Conservation (phyloP, 2,888 invertebrate genomes). For the Pollenia amentaria region DNA sequence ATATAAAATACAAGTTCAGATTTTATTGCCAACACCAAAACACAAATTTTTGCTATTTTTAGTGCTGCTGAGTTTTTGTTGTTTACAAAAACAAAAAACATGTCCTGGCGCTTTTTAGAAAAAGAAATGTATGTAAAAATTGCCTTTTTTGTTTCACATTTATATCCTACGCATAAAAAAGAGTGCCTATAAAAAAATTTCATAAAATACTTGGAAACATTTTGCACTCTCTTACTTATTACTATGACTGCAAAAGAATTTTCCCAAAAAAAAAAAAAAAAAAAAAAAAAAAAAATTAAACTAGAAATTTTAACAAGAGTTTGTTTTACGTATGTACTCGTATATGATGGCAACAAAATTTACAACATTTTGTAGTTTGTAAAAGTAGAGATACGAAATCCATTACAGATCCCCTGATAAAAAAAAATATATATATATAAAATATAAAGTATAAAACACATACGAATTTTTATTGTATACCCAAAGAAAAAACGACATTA, state of each 20-base stretch:
- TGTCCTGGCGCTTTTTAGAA: slow-evolving; percentile 45
- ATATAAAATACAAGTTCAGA: slow-evolving; percentile 65
- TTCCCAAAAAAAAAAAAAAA: not conserved
- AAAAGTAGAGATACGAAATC: slow-evolving; percentile 38
- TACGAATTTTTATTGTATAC: slow-evolving; percentile 6
- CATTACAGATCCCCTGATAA: slow-evolving; percentile 69
- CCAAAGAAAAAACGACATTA: not conserved
- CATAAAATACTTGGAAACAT: slow-evolving; percentile 51
- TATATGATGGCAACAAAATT: slow-evolving; percentile 17
- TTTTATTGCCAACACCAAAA: slow-evolving; percentile 67
- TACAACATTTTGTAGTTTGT: not conserved
- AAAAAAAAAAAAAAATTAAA: slow-evolving; percentile 7
- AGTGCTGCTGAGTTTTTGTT: slow-evolving; percentile 1
- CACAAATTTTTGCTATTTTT: slow-evolving; percentile 34
- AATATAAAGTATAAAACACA: too few relatives aligned
- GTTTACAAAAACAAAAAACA: slow-evolving; percentile 27
- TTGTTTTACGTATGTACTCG: slow-evolving; percentile 27
- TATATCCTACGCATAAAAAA: slow-evolving; percentile 3
- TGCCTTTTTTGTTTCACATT: slow-evolving; percentile 23
- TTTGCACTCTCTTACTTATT: slow-evolving; percentile 64
- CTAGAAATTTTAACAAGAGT: slow-evolving; percentile 49
- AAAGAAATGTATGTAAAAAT: slow-evolving; percentile 10
- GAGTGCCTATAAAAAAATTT: not conserved
- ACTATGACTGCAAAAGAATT: slow-evolving; percentile 6
- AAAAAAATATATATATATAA: not conserved